A percentile compares a stretch with the other conserved stretches of the same genome.
Evolutionary conservation across 2,797 vertebrate species (phyloP).

Genomic region (Lacerta agilis): DNA sequence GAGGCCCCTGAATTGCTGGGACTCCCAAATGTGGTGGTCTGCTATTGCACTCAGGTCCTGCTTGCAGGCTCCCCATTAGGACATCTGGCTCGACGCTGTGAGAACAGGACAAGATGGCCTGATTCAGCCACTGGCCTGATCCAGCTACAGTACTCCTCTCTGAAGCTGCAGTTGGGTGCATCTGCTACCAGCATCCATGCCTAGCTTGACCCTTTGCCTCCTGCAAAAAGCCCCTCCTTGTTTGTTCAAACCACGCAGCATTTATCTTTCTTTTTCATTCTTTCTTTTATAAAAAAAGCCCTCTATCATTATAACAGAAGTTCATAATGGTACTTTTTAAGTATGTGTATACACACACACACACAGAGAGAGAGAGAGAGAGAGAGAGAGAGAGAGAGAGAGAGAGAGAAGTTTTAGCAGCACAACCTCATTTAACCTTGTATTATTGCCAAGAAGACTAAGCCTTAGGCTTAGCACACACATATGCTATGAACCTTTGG

Average conservation of each 20-base stretch:
- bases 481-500: neutral
- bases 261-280: neutral
- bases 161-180: neutral
- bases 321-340: neutral
- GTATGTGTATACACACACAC: neutral
- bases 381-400: neutral
- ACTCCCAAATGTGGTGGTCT: too few species aligned
- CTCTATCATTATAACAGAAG: neutral
- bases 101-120: too few species aligned
- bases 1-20: too few species aligned
- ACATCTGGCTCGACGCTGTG: too few species aligned
- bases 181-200: neutral
- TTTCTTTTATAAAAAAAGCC: neutral
- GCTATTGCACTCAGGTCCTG: too few species aligned
- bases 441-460: neutral
- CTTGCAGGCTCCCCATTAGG: too few species aligned
- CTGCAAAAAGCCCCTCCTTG: neutral
- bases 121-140: too few species aligned
- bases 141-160: too few species aligned
- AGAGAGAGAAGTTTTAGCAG: neutral
- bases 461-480: neutral
- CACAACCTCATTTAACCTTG: slow-evolving; percentile 6
- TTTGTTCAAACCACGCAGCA: neutral
- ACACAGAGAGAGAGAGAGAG: neutral
- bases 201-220: neutral